Base-by-base conservation (phyloP, 2,797 vertebrate genomes). In the Lithobates sylvaticus region DNA sequence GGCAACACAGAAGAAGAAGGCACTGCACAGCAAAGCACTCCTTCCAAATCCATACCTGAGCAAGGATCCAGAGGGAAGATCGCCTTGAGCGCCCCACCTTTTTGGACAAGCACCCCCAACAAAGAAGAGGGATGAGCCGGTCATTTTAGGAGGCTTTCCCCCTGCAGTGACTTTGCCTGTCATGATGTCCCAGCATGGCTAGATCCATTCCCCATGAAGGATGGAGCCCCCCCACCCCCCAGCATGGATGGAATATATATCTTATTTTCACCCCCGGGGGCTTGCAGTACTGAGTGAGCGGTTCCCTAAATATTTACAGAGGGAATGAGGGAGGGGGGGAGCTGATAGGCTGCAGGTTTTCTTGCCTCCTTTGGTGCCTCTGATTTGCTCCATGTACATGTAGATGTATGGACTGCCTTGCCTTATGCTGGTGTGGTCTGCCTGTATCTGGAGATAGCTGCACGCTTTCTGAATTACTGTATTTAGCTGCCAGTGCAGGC, bases 271-370 rank as follows among this genome's bases (percentile, higher is more conserved):
- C 74, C 80, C 73, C 70, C 10, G 5, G 29, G 29, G 54, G 75
- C 12, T 73, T 70, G 27, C 74, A 58, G 18, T 32, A 65, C 27
- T 21, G 76, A 84, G 68, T 73, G 83, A 87, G 70, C 70, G 50
- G 75, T 42, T 83, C 68, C 65, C 75, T 78, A 83, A 83, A 87
- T 83, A 83, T 86, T 75, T 75, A 67, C 85, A 83, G 74, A 44
- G 58, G 71, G 75, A 29, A 42, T 42, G 61, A 44, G 67, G 27
- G 50, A 54, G 67, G 15, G 47, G 50, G 50, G 50, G 39, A 75
- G 81, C 73, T 83, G 76, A 70, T 75, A 76, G 1, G 27, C 29
- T 21, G 81, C 29, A 23, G 72, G 79, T 36, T 77, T n/a, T 27
- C 26, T 79, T 26, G 78, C 32, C 29, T 54, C 26, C 50, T 27